These are phyloP conservation scores for Andrena dorsata DNA, from an alignment of 2,888 invertebrate genomes.

Conservation along the genomic window DNA sequence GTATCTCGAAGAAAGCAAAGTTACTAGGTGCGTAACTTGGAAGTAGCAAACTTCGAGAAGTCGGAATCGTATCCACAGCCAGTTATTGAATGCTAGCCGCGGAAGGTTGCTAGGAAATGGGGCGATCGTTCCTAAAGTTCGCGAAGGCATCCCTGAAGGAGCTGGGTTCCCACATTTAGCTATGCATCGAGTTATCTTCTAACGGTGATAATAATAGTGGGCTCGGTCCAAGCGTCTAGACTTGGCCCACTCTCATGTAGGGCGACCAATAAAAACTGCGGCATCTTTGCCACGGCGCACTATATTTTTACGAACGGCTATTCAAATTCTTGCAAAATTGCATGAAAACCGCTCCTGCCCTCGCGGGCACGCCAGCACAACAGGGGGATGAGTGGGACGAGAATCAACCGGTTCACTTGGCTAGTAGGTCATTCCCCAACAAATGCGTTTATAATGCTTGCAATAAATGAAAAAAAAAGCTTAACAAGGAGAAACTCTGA, in stretches of 20 bases:
- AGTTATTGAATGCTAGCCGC: constrained; percentile 27
- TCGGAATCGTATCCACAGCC: neutral
- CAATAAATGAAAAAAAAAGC: neutral
- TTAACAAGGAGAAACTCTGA: neutral
- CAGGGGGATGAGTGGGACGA: constrained; percentile 57
- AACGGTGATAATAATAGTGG: constrained; percentile 71
- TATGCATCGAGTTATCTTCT: constrained; percentile 71
- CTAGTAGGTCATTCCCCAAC: constrained; percentile 78
- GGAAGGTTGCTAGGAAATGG: constrained; percentile 28
- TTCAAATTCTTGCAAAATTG: constrained; percentile 84
- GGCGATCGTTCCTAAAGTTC: constrained; percentile 49
- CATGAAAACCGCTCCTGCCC: constrained; percentile 76
- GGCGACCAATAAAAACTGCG: constrained; percentile 73
- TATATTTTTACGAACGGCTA: constrained; percentile 83
- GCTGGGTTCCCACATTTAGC: constrained; percentile 71
- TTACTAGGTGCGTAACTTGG: constrained; percentile 88
- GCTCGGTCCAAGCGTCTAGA: constrained; percentile 78
- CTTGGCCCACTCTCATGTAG: constrained; percentile 69
- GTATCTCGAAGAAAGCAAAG: constrained; percentile 93
- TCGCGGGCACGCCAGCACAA: constrained; percentile 65
- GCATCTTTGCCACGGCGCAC: constrained; percentile 75
- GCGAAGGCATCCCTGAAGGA: constrained; percentile 25
- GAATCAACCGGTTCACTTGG: constrained; percentile 73
- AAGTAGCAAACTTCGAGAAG: constrained; percentile 17
- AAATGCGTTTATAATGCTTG: neutral